Evolutionary conservation across 2,797 vertebrate genomes (phyloP).

Genomic region (Hippoglossus hippoglossus): DNA sequence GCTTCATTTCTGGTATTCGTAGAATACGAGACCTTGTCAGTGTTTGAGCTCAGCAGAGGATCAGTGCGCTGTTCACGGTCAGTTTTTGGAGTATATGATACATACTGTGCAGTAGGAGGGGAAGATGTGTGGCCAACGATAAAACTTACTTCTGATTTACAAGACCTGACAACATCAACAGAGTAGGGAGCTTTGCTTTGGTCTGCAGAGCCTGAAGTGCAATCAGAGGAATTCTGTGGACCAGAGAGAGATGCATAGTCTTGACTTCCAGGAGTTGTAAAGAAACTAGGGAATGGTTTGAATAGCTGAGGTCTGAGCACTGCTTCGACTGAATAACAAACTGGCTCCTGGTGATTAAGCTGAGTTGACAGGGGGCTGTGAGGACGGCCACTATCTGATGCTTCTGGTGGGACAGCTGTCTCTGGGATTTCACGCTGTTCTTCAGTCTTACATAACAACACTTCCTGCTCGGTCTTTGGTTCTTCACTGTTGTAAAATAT

Average conservation of each 20-base stretch:
- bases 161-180: constrained; percentile 34
- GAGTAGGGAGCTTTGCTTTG: constrained; percentile 48
- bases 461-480: constrained; percentile 6
- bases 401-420: neutral
- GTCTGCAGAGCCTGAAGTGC: neutral
- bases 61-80: neutral
- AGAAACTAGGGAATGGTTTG: constrained; percentile 53
- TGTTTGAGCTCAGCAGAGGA: neutral
- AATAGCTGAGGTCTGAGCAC: constrained; percentile 66
- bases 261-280: constrained; percentile 1
- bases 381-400: neutral
- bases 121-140: neutral
- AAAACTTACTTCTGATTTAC: neutral
- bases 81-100: neutral
- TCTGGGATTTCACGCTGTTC: neutral
- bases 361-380: neutral
- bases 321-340: constrained; percentile 76
- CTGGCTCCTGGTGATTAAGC: constrained; percentile 16
- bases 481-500: constrained; percentile 72
- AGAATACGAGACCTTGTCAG: neutral
- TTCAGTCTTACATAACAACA: neutral
- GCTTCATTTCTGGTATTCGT: neutral
- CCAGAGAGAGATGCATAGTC: neutral
- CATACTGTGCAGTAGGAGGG: neutral
- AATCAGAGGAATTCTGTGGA: neutral